phyloP scores from a whole-genome alignment of 2,888 invertebrate species.

The Sisyra nigra region DNA sequence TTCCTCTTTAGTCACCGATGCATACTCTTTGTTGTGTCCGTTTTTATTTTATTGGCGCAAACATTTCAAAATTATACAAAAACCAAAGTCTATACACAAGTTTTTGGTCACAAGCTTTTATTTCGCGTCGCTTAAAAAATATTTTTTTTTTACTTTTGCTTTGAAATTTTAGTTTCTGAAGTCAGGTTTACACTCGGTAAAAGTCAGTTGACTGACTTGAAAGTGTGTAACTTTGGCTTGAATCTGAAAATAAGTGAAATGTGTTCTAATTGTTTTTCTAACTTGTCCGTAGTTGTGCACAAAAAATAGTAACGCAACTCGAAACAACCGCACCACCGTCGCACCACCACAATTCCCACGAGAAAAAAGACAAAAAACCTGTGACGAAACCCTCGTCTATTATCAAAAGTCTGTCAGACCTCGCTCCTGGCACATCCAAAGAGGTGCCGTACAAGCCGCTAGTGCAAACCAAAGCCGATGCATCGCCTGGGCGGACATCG shows the following conservation, averaged over 20 bases:
- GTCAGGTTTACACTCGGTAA: background rate
- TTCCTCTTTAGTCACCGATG: no score
- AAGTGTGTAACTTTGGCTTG: no score
- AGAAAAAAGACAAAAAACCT: constrained; percentile 3
- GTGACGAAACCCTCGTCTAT: constrained; percentile 4
- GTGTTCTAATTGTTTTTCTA: background rate
- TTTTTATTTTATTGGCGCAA: no score
- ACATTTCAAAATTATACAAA: no score
- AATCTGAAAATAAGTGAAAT: background rate
- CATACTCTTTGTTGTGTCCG: no score
- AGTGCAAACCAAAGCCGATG: no score
- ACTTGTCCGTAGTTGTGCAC: constrained; percentile 43
- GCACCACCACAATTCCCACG: constrained; percentile 17
- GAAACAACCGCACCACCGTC: constrained; percentile 46
- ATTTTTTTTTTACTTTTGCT: no score
- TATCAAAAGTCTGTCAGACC: constrained; percentile 8
- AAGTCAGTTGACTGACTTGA: background rate
- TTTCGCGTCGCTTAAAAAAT: no score
- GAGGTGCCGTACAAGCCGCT: constrained; percentile 7
- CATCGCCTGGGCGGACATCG: constrained; percentile 9
- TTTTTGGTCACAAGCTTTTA: no score
- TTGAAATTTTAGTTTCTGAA: no score
- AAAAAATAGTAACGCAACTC: constrained; percentile 62
- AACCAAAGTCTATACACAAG: no score
- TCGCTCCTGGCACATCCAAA: constrained; percentile 11